Base-by-base conservation (phyloP, 2,888 invertebrate species). In the Agrenia bidenticulata region DNA sequence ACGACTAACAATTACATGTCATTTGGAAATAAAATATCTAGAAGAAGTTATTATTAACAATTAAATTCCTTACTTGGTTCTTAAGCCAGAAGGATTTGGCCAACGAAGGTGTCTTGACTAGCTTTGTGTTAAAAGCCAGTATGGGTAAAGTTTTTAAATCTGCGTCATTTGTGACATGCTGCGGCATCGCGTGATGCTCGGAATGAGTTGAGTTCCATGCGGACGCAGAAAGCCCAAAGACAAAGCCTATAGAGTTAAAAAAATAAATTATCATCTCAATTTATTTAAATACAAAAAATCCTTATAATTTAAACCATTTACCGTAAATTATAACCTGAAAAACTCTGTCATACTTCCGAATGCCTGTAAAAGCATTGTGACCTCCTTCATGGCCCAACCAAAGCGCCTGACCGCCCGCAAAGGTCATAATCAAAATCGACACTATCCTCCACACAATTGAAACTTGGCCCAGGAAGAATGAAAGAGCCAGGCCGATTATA, bases 101-200 rank as follows among this genome's bases (percentile, higher is more conserved):
- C 21, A 66, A 63, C 17, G 24, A 9, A 2, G 64, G 64, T 54
- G 66, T 65, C 50, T 65, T 64, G 1, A 73, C 75, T 24, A 71
- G 63, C 51, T 58, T 61, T 11, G 64, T 42, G 45, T 75, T 73
- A 56, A 75, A 75, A 2, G 72, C 75, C 21, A 75, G 17, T 13
- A 73, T 54, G 11, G 75, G 75, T 21, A 73, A 17, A n/a, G 75
- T 73, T 21, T 73, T 67, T 32, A 75, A 54, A 53, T 75, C 73
- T 15, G 72, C 66, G 55, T 75, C 75, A 7, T 70, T 64, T 1
- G 66, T 64, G 5, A 72, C 26, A 50, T 72, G 62, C 39, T 75
- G 75, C n/a, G 75, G 75, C 71, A 73, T 72, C 7, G 75, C 73
- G 60, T 74, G 75, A 64, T 75, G 75, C 21, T 70, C 61, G 19